Evolutionary conservation across 2,113 vertebrate genomes (phyloP).

Genomic region (Phalacrocorax pelagicus): DNA sequence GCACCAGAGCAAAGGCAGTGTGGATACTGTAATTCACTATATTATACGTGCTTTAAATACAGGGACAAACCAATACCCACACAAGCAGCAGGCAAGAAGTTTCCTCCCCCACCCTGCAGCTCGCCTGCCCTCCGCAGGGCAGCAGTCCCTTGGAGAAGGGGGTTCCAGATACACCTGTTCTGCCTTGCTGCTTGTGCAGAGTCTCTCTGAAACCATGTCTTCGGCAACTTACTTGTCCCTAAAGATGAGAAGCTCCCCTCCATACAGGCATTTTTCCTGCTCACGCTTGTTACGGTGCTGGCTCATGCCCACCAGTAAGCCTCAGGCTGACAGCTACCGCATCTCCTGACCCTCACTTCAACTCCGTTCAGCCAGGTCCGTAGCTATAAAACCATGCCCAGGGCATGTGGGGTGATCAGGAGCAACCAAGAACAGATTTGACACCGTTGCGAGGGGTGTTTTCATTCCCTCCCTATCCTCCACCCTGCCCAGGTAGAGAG

Average conservation of each 20-base stretch:
- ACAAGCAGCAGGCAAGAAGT: neutral
- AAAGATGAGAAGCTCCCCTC: neutral
- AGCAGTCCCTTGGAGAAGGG: neutral
- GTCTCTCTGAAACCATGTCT: neutral
- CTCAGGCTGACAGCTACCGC: neutral
- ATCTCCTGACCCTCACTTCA: neutral
- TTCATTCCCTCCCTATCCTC: neutral
- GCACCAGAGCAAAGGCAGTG: neutral
- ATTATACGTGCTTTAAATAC: neutral
- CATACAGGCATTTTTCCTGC: neutral
- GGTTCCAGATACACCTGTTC: neutral
- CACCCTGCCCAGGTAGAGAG: neutral
- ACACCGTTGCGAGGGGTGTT: neutral
- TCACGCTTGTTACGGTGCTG: accelerated
- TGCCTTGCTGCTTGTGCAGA: neutral
- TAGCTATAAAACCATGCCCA: neutral
- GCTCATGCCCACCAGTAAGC: neutral
- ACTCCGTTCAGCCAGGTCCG: neutral
- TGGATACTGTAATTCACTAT: neutral
- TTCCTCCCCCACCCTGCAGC: neutral
- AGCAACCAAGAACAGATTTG: neutral
- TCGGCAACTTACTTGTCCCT: neutral
- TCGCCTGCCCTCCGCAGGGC: neutral
- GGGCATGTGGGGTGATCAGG: accelerated
- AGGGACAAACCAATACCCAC: neutral